Conservation (phyloP, 92 coral and sea anemone genomes). For the Porites lobata region DNA sequence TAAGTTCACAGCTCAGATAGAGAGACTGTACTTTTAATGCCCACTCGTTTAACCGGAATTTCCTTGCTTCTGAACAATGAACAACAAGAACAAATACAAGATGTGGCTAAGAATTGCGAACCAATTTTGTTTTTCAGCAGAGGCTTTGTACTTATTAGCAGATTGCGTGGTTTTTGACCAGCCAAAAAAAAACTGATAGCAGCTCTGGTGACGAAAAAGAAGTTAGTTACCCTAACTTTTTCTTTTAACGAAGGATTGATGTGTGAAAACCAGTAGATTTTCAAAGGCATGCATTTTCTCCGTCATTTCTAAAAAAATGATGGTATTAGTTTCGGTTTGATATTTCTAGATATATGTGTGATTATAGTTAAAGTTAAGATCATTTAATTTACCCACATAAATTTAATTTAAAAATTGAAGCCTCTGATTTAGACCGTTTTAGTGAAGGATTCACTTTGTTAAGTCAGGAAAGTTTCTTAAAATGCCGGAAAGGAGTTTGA, state of each 20-base stretch:
- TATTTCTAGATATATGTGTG: no score
- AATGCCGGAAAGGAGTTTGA: constrained; percentile 6
- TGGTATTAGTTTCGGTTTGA: background rate
- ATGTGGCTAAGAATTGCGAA: background rate
- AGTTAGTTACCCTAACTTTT: constrained; percentile 2
- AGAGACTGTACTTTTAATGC: constrained; percentile 14
- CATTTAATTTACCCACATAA: constrained; percentile 10
- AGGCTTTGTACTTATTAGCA: constrained; percentile 11
- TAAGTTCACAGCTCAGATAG: constrained; percentile 11
- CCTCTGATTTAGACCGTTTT: constrained; percentile 2
- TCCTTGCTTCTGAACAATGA: constrained; percentile 12
- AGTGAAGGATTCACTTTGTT: constrained; percentile 6
- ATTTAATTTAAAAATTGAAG: background rate
- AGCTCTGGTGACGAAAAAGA: constrained; percentile 13
- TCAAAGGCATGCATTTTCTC: constrained; percentile 13
- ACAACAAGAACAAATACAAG: constrained; percentile 10
- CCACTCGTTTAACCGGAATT: constrained; percentile 13
- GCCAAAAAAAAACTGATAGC: constrained; percentile 6
- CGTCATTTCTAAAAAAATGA: constrained; percentile 10
- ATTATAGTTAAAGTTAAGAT: background rate
- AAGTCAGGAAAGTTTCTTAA: constrained; percentile 8
- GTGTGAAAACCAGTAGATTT: constrained; percentile 3
- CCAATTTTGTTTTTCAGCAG: background rate
- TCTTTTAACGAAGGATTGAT: constrained; percentile 1
- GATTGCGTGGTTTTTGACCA: constrained; percentile 4